phyloP scores from a whole-genome alignment of 1,140 invertebrate species.

The Rhizoglyphus robini region DNA sequence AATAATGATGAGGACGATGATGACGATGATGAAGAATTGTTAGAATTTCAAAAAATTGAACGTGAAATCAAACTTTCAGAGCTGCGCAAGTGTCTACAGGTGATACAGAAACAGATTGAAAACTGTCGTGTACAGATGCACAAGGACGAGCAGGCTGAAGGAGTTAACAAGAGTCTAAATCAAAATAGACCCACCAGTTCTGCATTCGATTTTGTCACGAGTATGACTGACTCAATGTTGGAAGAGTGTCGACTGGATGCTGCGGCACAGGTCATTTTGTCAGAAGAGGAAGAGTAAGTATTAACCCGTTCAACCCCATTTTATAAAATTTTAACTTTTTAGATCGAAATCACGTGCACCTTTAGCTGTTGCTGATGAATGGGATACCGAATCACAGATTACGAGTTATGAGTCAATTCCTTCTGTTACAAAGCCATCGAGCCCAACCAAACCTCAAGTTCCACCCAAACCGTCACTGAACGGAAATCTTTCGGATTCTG shows the following conservation, averaged over 20 bases:
- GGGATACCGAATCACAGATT: not conserved
- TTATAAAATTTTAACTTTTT: not conserved
- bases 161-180: no score
- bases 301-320: not conserved
- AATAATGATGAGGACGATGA: conserved; percentile 13
- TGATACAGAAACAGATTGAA: conserved; percentile 18
- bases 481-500: not conserved
- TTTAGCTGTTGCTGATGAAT: not conserved
- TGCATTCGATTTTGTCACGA: not conserved
- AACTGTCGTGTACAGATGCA: not conserved
- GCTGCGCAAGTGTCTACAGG: conserved; percentile 11
- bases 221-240: conserved; percentile 1
- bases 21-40: conserved; percentile 19
- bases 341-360: not conserved
- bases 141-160: no score
- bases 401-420: not conserved
- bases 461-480: not conserved
- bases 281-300: not conserved
- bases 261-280: not conserved
- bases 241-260: conserved; percentile 4
- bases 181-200: not conserved
- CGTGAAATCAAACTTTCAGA: conserved; percentile 20
- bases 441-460: not conserved
- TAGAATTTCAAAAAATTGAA: conserved; percentile 21
- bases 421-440: not conserved